phyloP scores from a whole-genome alignment of 2,113 vertebrate genomes.

The Syrrhaptes paradoxus region DNA sequence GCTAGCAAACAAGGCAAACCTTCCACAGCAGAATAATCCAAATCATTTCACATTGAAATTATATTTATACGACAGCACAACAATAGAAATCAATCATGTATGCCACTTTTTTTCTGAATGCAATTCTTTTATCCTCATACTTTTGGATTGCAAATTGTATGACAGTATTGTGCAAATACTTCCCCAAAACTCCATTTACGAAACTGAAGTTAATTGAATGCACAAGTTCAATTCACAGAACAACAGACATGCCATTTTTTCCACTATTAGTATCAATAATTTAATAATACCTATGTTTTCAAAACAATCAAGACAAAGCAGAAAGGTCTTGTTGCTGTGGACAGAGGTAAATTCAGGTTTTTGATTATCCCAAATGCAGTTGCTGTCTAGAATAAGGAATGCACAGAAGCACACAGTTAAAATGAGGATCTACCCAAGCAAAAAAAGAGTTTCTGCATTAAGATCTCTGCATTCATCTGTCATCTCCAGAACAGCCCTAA shows the following conservation, averaged over 20 bases:
- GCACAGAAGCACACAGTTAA: background rate
- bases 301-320: background rate
- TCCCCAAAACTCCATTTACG: background rate
- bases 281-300: background rate
- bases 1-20: background rate
- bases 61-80: background rate
- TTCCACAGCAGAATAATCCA: background rate
- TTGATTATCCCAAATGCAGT: background rate
- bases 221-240: background rate
- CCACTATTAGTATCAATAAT: background rate
- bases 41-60: background rate
- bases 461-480: background rate
- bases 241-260: background rate
- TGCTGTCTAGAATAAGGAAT: background rate
- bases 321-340: background rate
- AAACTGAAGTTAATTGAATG: background rate
- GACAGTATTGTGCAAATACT: background rate
- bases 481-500: background rate
- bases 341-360: background rate
- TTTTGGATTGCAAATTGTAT: background rate
- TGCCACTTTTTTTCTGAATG: background rate
- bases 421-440: background rate
- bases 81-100: background rate
- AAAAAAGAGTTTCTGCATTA: background rate
- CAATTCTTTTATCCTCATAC: background rate